Evolutionary conservation across 1,140 invertebrate genomes (phyloP).

Genomic region (Dolichoris vasculosae): DNA sequence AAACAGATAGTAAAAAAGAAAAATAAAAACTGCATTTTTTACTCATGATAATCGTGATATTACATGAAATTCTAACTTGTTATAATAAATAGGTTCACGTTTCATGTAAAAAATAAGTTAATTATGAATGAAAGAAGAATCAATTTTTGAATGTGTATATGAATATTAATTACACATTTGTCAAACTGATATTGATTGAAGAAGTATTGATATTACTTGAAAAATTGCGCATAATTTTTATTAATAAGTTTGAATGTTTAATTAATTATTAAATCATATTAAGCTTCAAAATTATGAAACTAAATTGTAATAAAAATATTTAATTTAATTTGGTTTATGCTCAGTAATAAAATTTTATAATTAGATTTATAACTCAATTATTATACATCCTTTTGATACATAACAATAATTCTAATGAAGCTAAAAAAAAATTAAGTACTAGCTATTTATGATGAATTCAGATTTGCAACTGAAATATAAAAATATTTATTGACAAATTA

Average conservation of each 20-base stretch:
- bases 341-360: neutral
- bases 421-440: conserved; percentile 23
- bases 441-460: neutral
- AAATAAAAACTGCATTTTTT: conserved; percentile 63
- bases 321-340: neutral
- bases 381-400: neutral
- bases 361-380: neutral
- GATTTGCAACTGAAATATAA: too few species aligned
- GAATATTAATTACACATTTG: conserved; percentile 25
- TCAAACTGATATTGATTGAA: neutral
- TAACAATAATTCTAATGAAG: conserved; percentile 40
- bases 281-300: neutral
- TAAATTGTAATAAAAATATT: neutral
- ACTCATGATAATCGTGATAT: conserved; percentile 41
- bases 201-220: conserved; percentile 19
- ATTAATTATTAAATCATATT: neutral
- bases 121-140: neutral
- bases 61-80: conserved; percentile 26
- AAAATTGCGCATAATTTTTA: conserved; percentile 20
- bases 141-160: neutral
- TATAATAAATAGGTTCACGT: conserved; percentile 18
- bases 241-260: neutral
- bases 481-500: too few species aligned
- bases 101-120: conserved; percentile 25
- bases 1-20: conserved; percentile 68